A percentile compares a stretch with the other conserved stretches of the same genome.
phyloP scores from a whole-genome alignment of 2,797 vertebrate species.

The Siniperca scherzeri region DNA sequence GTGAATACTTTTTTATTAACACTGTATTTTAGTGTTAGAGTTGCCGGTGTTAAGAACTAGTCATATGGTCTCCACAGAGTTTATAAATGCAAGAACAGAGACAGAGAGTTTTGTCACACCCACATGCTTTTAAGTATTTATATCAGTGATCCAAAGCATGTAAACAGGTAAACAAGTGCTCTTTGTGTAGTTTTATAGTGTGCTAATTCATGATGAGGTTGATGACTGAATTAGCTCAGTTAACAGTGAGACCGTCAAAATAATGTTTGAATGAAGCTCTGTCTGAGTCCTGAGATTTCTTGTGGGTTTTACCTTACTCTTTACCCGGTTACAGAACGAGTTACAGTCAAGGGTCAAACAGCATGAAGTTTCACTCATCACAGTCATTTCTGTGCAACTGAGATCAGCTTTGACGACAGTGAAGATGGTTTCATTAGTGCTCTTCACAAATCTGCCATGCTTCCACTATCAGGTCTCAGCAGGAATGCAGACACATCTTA shows the following conservation, averaged over 20 bases:
- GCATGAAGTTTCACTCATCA: slow-evolving; percentile 49
- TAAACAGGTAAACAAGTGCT: slow-evolving; percentile 20
- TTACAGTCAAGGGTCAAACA: slow-evolving; percentile 25
- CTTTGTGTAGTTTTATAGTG: slow-evolving; percentile 33
- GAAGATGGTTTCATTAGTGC: slow-evolving; percentile 47
- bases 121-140: slow-evolving; percentile 31
- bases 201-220: slow-evolving; percentile 19
- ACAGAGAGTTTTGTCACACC: slow-evolving; percentile 26
- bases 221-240: slow-evolving; percentile 1
- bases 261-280: slow-evolving; percentile 5
- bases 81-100: slow-evolving; percentile 15
- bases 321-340: slow-evolving; percentile 23
- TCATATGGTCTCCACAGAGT: neutral
- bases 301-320: slow-evolving; percentile 21
- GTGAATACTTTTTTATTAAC: neutral
- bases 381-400: slow-evolving; percentile 11
- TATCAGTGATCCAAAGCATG: slow-evolving; percentile 20
- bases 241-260: slow-evolving; percentile 1
- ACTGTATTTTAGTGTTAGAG: neutral
- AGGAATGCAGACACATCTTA: slow-evolving; percentile 24
- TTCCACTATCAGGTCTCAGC: slow-evolving; percentile 9
- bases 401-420: slow-evolving; percentile 24
- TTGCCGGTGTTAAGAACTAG: slow-evolving; percentile 26
- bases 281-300: slow-evolving; percentile 12
- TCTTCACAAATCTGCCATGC: slow-evolving; percentile 23